These are phyloP conservation scores for Rhinogobio ventralis DNA, from an alignment of 2,797 vertebrate species.

Conservation along the genomic window DNA sequence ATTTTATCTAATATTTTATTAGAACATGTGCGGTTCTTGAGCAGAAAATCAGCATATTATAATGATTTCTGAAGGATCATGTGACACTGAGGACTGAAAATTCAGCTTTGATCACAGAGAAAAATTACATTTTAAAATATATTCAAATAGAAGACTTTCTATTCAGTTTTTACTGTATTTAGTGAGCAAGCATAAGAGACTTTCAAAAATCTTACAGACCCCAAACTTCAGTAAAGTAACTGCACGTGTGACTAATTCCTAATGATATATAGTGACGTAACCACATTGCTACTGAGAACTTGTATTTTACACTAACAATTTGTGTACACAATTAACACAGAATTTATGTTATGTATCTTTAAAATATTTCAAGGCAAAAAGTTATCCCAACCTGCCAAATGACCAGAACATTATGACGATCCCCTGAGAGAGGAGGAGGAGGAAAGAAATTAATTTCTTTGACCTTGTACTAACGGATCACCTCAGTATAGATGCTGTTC, in stretches of 20 bases:
- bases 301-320: neutral
- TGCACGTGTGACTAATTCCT: too few species aligned
- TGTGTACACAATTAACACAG: neutral
- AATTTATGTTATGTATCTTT: neutral
- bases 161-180: too few species aligned
- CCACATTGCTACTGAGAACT: too few species aligned
- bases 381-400: neutral
- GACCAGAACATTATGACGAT: neutral
- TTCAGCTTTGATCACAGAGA: too few species aligned
- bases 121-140: too few species aligned
- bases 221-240: neutral
- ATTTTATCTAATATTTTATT: neutral
- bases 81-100: too few species aligned
- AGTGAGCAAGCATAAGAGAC: too few species aligned
- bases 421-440: neutral
- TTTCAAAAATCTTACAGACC: neutral
- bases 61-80: neutral
- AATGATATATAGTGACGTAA: too few species aligned
- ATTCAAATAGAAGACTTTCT: neutral
- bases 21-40: neutral
- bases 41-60: neutral
- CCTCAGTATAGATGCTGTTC: constrained; percentile 80
- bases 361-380: neutral
- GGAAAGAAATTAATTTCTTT: neutral
- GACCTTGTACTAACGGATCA: constrained; percentile 60